phyloP scores from a whole-genome alignment of 2,888 invertebrate species.

The Cistogaster globosa region DNA sequence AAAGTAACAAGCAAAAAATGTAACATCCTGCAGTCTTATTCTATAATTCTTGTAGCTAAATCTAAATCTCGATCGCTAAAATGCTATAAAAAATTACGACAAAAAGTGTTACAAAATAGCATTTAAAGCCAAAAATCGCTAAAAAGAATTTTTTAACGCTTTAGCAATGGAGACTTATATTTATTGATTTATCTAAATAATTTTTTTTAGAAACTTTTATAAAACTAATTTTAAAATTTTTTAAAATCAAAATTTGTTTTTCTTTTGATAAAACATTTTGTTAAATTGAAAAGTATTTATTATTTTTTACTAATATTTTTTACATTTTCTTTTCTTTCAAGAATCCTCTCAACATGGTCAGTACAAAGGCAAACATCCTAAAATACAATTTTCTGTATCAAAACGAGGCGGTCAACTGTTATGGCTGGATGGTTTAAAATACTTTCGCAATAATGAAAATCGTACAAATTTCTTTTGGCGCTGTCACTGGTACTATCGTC shows the following conservation, averaged over 20 bases:
- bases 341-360: conserved; percentile 74
- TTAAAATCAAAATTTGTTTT: not conserved
- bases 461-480: conserved; percentile 82
- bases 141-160: too few species aligned
- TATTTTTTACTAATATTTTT: conserved; percentile 47
- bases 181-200: too few species aligned
- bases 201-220: too few species aligned
- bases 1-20: not conserved
- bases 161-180: too few species aligned
- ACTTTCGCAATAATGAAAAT: conserved; percentile 82
- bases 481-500: conserved; percentile 82
- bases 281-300: not conserved
- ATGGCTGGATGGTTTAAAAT: conserved; percentile 82
- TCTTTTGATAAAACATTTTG: not conserved
- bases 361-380: conserved; percentile 77
- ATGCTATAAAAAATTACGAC: too few species aligned
- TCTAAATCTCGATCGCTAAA: too few species aligned
- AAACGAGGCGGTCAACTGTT: conserved; percentile 81
- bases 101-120: too few species aligned
- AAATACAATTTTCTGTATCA: conserved; percentile 81
- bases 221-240: too few species aligned
- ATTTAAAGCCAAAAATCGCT: too few species aligned
- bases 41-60: too few species aligned
- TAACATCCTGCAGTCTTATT: too few species aligned
- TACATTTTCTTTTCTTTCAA: conserved; percentile 34